A percentile compares a stretch with the other conserved stretches of the same genome.
These are phyloP conservation scores for Drosophila obscura DNA, from an alignment of 1,140 invertebrate species.

Conservation along the genomic window DNA sequence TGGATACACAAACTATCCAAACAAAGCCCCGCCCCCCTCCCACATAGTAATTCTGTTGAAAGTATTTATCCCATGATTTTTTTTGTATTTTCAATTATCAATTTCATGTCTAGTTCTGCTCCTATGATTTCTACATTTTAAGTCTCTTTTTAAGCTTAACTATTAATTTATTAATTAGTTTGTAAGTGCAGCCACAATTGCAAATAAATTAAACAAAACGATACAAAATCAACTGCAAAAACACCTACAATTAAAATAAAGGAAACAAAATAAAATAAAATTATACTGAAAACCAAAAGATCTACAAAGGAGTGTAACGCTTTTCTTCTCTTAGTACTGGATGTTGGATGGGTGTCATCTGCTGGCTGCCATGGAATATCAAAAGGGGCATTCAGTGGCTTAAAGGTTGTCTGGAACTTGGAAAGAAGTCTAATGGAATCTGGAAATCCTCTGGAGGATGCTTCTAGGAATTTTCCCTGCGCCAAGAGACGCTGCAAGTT, in stretches of 20 bases:
- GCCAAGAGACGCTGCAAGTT: no score
- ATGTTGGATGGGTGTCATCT: no score
- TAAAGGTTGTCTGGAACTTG: no score
- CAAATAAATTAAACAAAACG: slow-evolving; percentile 55
- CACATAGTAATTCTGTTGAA: slow-evolving; percentile 50
- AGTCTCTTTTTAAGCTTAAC: slow-evolving; percentile 73
- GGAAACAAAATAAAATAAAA: slow-evolving; percentile 66
- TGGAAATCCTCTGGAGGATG: no score
- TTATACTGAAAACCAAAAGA: slow-evolving; percentile 69
- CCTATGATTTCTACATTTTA: slow-evolving; percentile 67
- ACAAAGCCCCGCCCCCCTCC: not conserved
- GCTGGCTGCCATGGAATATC: no score
- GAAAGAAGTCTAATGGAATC: no score
- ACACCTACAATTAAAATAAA: slow-evolving; percentile 73
- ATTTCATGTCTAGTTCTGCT: slow-evolving; percentile 56
- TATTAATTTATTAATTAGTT: slow-evolving; percentile 83
- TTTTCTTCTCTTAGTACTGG: not conserved
- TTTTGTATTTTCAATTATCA: slow-evolving; percentile 34
- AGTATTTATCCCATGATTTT: slow-evolving; percentile 67
- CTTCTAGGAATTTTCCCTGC: no score
- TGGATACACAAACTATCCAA: slow-evolving; percentile 20
- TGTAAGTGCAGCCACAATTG: slow-evolving; percentile 66
- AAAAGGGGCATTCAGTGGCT: no score
- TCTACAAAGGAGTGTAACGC: not conserved
- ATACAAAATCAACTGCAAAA: slow-evolving; percentile 71